These are phyloP conservation scores for Actinostola sp. DNA, from an alignment of 92 coral and sea anemone species.

Conservation along the genomic window DNA sequence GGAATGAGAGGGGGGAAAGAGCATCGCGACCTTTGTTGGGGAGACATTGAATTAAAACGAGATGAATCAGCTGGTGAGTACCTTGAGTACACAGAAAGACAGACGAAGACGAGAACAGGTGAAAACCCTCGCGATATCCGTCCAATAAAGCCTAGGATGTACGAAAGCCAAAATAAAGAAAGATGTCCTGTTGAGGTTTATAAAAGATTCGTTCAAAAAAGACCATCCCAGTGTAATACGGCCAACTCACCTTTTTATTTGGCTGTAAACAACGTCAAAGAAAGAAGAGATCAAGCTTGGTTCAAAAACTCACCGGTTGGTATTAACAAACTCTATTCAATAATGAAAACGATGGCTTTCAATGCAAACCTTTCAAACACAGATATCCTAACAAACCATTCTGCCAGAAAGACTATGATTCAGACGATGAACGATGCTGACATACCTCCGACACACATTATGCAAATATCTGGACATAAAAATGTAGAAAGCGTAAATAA, in stretches of 20 bases:
- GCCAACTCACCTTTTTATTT: conserved; percentile 19
- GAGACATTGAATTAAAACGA: conserved; percentile 32
- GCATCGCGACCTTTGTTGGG: conserved; percentile 46
- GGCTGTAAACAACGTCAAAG: conserved; percentile 21
- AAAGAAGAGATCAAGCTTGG: too few species aligned
- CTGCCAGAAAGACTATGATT: background rate
- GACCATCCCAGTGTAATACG: conserved; percentile 6
- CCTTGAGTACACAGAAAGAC: conserved; percentile 38
- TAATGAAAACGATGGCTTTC: conserved; percentile 21
- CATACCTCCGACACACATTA: conserved; percentile 23
- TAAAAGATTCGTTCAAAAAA: conserved; percentile 5
- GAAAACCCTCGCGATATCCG: too few species aligned
- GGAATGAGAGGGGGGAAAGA: conserved; percentile 50
- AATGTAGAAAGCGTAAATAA: too few species aligned
- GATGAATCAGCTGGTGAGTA: conserved; percentile 23
- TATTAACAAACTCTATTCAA: conserved; percentile 11
- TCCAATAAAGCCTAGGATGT: conserved; percentile 46
- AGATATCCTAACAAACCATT: conserved; percentile 6
- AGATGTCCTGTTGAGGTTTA: conserved; percentile 35
- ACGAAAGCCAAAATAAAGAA: conserved; percentile 21
- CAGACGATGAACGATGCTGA: conserved; percentile 17
- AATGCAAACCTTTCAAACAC: conserved; percentile 11
- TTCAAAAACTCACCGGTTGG: conserved; percentile 23
- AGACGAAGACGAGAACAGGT: too few species aligned
- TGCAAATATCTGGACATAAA: too few species aligned